phyloP scores from a whole-genome alignment of 2,797 vertebrate genomes.

The Odontamblyopus rebecca region DNA sequence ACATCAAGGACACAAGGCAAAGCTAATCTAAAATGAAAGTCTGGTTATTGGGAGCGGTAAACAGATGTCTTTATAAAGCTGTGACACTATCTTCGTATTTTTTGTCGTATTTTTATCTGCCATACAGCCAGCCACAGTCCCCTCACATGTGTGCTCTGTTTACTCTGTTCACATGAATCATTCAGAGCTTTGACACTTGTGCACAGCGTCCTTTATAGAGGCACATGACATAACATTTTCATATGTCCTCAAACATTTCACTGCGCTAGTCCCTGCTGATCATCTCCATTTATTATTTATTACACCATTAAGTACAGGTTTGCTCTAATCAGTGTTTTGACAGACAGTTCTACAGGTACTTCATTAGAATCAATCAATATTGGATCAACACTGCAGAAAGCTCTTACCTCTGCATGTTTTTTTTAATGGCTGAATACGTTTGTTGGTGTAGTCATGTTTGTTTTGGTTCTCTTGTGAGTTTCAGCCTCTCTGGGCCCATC shows the following conservation, averaged over 20 bases:
- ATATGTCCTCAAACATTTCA: background rate
- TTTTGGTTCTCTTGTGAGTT: too few species aligned
- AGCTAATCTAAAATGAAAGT: constrained; percentile 6
- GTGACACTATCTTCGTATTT: background rate
- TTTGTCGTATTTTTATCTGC: constrained; percentile 5
- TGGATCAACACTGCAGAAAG: background rate
- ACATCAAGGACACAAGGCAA: constrained; percentile 2
- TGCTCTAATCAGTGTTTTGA: background rate
- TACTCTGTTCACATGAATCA: constrained; percentile 34
- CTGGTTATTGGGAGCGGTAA: background rate
- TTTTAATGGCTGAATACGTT: too few species aligned
- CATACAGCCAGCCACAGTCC: background rate
- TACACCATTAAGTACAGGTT: background rate
- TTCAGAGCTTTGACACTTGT: constrained; percentile 32
- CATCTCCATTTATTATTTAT: background rate
- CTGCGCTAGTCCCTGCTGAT: background rate
- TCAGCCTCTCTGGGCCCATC: too few species aligned
- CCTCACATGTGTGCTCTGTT: constrained; percentile 1
- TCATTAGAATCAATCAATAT: background rate
- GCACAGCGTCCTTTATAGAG: constrained; percentile 30
- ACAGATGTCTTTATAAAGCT: background rate
- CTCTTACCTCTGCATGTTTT: too few species aligned
- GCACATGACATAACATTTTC: background rate
- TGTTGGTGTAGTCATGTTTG: too few species aligned
- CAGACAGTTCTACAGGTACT: background rate